phyloP scores from a whole-genome alignment of 2,797 vertebrate species.

The Anas capensis region DNA sequence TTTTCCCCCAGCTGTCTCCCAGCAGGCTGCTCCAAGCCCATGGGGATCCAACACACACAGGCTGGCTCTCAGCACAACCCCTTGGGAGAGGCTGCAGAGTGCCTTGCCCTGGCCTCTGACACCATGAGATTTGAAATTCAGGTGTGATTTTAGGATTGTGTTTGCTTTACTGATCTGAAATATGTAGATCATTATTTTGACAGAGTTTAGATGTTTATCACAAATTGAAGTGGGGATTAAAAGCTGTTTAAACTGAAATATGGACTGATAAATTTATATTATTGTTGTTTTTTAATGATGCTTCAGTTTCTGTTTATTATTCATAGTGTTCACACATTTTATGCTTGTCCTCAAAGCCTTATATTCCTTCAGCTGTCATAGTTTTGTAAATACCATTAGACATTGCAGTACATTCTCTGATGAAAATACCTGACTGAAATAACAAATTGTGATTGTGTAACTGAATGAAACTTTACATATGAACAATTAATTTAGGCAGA shows the following conservation, averaged over 20 bases:
- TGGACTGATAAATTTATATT: not conserved
- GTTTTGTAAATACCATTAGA: not conserved
- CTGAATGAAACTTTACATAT: not conserved
- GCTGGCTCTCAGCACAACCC: rapidly evolving
- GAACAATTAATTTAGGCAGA: not conserved
- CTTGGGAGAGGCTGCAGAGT: not conserved
- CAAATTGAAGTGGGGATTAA: not conserved
- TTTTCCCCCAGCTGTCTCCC: not conserved
- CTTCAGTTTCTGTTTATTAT: too few relatives aligned
- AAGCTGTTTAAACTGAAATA: not conserved
- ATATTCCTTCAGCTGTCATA: not conserved
- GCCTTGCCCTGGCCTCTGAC: not conserved
- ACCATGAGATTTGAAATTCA: not conserved
- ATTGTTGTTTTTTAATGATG: not conserved
- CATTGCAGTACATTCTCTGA: not conserved
- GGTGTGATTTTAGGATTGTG: not conserved
- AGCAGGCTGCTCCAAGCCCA: not conserved
- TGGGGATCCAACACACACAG: rapidly evolving
- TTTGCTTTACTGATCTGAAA: not conserved
- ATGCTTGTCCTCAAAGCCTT: rapidly evolving
- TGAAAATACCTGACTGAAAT: not conserved
- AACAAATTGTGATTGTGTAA: not conserved
- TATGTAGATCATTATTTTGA: too few relatives aligned
- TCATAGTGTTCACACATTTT: rapidly evolving
- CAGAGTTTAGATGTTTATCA: not conserved